Conservation (phyloP, 2,888 invertebrate species). For the Cheilosia urbana region DNA sequence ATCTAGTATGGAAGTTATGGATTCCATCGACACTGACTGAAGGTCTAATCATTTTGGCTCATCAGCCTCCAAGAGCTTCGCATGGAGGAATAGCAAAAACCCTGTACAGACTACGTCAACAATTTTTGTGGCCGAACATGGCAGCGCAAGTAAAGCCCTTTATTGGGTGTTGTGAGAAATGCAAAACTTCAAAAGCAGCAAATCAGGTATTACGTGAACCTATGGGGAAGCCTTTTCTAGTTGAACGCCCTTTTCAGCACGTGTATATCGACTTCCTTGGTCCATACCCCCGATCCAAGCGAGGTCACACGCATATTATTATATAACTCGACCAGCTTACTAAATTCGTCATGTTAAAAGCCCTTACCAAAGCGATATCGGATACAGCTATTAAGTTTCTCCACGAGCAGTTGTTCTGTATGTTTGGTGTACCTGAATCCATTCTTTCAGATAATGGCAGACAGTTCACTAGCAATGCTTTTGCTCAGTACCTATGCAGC, state of each 20-base stretch:
- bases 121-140: neutral
- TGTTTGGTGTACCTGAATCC: constrained; percentile 28
- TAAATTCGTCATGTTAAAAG: constrained; percentile 30
- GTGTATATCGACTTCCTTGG: constrained; percentile 42
- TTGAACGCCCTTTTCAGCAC: constrained; percentile 19
- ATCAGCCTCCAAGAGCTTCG: constrained; percentile 14
- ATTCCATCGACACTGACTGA: neutral
- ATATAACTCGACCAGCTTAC: constrained; percentile 35
- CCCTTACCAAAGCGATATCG: neutral
- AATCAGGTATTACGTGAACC: constrained; percentile 12
- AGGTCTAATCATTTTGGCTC: neutral
- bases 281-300: constrained; percentile 45
- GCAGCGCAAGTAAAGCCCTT: neutral
- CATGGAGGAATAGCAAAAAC: constrained; percentile 22
- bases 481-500: neutral
- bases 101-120: neutral
- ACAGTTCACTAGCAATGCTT: neutral
- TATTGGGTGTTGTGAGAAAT: neutral
- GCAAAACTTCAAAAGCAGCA: constrained; percentile 29
- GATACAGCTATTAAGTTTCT: constrained; percentile 4
- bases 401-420: constrained; percentile 2
- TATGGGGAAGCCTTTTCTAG: constrained; percentile 3
- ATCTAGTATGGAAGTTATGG: constrained; percentile 19
- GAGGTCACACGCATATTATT: constrained; percentile 11
- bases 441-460: constrained; percentile 30